Base-by-base conservation (phyloP, 2,113 vertebrate species). In the Urocolius indicus region DNA sequence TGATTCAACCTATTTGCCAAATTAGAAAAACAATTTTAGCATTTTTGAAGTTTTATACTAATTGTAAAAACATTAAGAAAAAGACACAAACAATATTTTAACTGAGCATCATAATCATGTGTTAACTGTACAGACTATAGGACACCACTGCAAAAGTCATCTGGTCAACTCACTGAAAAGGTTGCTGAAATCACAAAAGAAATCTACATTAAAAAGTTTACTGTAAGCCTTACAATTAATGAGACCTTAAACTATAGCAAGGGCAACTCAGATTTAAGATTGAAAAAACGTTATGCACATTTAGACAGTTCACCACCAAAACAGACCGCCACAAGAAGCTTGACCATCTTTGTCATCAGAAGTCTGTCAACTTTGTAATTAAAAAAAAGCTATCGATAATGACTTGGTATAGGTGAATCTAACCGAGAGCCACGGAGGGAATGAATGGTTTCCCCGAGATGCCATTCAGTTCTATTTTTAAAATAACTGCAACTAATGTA, bases 1-100 rank as follows among this genome's bases (percentile, higher is more conserved):
- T 45, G 99, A 99, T 97, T 99, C 99, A 85, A 99, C 99, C 99
- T 99, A 93, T 98, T 97, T 69, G 78, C 15, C 61, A 91, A 97
- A 79, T 90, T 29, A 97, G 63, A 97, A 87, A 96, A 79, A 85
- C 3, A 90, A 32, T 62, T 41, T 96, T 87, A 97, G 5, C 10
- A 72, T 41, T 90, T 93, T 74, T 69, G 55, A 87, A 67, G 13
- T 34, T 78, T 67, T 48, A 16, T 32, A 43, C 13, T 48, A 43
- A 66, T 80, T n/a, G 3, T 51, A 58, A 52, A 69, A 69, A 51
- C 46, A 80, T 7, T 38, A 71, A 12, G 8, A 8, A 30, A 72
- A 11, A n/a, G 66, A 10, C 7, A 63, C 0, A 0, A 55, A 79
- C 81, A 51, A 51, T 16, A 38, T 78, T 52, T 23, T 21, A 67